A percentile compares a stretch with the other conserved stretches of the same genome.
phyloP scores from a whole-genome alignment of 2,113 vertebrate genomes.

The Colius striatus region DNA sequence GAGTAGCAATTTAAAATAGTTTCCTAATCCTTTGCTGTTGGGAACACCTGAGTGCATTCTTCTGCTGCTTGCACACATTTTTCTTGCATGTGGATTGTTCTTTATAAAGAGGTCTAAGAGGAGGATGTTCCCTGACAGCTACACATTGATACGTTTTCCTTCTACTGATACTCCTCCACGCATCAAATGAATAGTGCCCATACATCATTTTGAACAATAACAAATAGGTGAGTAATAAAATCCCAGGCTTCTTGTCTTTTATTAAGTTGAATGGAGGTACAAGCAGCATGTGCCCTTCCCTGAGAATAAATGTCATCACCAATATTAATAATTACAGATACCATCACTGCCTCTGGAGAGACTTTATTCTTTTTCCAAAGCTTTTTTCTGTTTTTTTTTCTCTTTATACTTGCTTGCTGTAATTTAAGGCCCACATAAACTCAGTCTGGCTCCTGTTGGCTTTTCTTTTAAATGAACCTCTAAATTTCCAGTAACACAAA shows the following conservation, averaged over 20 bases:
- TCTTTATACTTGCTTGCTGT: neutral
- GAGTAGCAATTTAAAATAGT: neutral
- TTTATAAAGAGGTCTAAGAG: neutral
- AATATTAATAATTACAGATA: neutral
- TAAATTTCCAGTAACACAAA: neutral
- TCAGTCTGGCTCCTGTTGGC: neutral
- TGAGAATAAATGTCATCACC: neutral
- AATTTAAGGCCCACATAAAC: neutral
- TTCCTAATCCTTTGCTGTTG: neutral
- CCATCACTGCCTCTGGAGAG: neutral
- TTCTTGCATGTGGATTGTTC: neutral
- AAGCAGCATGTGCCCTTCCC: neutral
- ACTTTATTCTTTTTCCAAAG: neutral
- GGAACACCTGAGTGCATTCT: neutral
- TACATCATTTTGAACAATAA: neutral
- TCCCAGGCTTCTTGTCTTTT: neutral
- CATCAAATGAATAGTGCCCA: neutral
- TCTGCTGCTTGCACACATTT: neutral
- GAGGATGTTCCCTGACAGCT: neutral
- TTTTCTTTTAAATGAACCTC: constrained; percentile 10
- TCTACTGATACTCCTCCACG: neutral
- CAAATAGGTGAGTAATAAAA: neutral
- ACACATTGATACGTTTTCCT: neutral
- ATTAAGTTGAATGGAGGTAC: neutral
- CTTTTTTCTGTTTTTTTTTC: neutral